Percentiles rank a stretch among this genome's conserved stretches.
Evolutionary conservation across 2,113 vertebrate species (phyloP).

Genomic region (Cynoglossus semilaevis): DNA sequence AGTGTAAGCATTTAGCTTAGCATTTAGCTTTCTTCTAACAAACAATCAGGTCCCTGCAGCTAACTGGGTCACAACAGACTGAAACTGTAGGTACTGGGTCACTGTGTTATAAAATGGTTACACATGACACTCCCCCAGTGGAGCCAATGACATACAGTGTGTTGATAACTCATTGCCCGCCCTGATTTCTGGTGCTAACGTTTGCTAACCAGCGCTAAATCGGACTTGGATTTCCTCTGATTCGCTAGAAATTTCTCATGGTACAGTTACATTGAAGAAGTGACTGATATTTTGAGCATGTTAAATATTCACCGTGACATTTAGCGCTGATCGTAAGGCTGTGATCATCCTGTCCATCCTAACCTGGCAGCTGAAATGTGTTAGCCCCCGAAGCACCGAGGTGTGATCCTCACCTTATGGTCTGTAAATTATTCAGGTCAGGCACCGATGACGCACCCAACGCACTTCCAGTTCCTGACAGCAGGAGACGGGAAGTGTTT

Average conservation of each 20-base stretch:
- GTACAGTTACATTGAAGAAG: neutral
- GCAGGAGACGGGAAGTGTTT: slow-evolving; percentile 6
- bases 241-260: neutral
- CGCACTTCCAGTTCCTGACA: slow-evolving; percentile 5
- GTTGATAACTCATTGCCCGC: no score
- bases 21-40: no score
- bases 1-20: no score
- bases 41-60: no score
- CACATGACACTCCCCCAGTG: no score
- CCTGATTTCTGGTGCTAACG: no score
- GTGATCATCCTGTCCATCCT: slow-evolving; percentile 54
- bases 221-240: neutral
- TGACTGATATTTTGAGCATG: slow-evolving; percentile 14
- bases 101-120: no score
- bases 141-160: no score
- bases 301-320: slow-evolving; percentile 76
- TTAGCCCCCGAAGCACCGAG: slow-evolving; percentile 59
- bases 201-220: no score
- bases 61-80: no score
- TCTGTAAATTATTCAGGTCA: slow-evolving; percentile 56
- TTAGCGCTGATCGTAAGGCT: slow-evolving; percentile 46
- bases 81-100: no score
- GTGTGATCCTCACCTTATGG: slow-evolving; percentile 65
- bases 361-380: slow-evolving; percentile 45
- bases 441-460: slow-evolving; percentile 19